Evolutionary conservation across 1,140 invertebrate species (phyloP), one percentile per base, ranked within the genome.

Genomic region (Bilobella aurantiaca): DNA sequence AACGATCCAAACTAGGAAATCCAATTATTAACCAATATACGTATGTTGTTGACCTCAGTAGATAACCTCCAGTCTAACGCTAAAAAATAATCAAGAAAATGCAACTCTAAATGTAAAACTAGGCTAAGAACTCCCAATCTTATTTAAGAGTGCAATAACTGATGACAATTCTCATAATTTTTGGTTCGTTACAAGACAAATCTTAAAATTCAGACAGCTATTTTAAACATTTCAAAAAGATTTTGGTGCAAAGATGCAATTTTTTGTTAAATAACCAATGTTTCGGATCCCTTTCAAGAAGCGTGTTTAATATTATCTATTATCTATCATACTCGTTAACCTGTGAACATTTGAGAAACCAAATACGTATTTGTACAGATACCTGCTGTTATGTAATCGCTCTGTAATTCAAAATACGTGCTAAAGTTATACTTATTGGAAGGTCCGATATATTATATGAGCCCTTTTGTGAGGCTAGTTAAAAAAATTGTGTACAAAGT

Each of bases 21-120:
- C 23, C 28, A 62, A 27, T 30, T 14, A 12, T 29, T 30, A 70
- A 70, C 69, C 63, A 65, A 70, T 70, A 70, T 70, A 70, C 69
- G 69, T 70, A 70, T 63, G 64, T 56, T 63, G 37, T 49, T 65
- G 69, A 70, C 69, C 65, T 70, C 69, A 70, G 63, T 53, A 67
- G 37, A 23, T 53, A 53, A 53, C 25, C 49, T 53, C 25, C 5
- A 53, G 49, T n/a, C 37, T 18, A 53, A 53, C 23, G 5, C 25
- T 5, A 23, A 53, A 23, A 53, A 53, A 53, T 5, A 53, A 53
- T 16, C 23, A 53, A 23, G 49, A 42, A 42, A 23, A 14, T 53
- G 5, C 5, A 14, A 53, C 14, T 8, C 14, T 12, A 23, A 53
- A 14, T 23, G 12, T 42, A 12, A 42, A 53, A 53, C 25, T 12